These are phyloP conservation scores for Archegozetes longisetosus DNA, from an alignment of 1,140 invertebrate genomes.

Conservation along the genomic window DNA sequence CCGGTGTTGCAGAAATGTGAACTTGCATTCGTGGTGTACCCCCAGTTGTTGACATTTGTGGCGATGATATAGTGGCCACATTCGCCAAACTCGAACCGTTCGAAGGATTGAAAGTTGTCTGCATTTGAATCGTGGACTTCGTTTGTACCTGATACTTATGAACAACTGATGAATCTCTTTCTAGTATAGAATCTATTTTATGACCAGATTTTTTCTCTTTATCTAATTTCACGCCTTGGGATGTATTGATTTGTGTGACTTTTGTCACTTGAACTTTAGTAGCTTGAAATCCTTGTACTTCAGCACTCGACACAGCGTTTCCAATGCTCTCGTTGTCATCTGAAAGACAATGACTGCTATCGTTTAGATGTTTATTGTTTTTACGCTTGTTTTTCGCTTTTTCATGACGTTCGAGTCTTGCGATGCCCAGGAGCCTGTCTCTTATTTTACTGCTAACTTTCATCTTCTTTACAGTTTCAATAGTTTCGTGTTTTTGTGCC, in stretches of 20 bases:
- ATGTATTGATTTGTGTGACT: slow-evolving; percentile 18
- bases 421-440: slow-evolving; percentile 6
- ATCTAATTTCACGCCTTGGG: slow-evolving; percentile 14
- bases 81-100: background rate
- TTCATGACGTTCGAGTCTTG: background rate
- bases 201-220: slow-evolving; percentile 17
- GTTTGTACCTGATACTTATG: slow-evolving; percentile 20
- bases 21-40: background rate
- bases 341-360: too few species aligned
- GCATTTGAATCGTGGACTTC: slow-evolving; percentile 17
- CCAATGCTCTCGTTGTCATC: background rate
- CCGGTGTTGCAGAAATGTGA: background rate
- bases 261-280: slow-evolving; percentile 18
- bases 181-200: slow-evolving; percentile 17
- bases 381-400: background rate
- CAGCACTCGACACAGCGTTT: background rate
- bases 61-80: background rate
- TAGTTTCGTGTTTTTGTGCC: background rate
- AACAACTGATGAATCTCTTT: slow-evolving; percentile 17
- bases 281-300: background rate
- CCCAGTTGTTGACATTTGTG: background rate
- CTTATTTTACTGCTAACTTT: slow-evolving; percentile 5
- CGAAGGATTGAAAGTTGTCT: slow-evolving; percentile 18
- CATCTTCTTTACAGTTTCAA: slow-evolving; percentile 6
- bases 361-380: background rate